Conservation (phyloP, 2,797 vertebrate species). For the Notoglanidium macrostoma region DNA sequence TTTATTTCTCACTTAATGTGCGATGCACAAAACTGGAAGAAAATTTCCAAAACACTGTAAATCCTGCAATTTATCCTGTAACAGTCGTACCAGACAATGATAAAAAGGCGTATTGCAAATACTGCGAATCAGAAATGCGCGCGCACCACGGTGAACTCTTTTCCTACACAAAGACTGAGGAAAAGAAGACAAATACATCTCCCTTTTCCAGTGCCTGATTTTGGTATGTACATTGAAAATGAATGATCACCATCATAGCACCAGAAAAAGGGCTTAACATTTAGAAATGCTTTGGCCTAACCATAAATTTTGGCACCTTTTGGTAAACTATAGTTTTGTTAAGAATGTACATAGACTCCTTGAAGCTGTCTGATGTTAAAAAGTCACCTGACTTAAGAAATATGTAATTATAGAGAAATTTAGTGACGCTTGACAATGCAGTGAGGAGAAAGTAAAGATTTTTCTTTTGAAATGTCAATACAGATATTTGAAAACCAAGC, state of each 20-base stretch:
- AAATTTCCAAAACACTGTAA: not conserved
- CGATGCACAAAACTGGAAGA: not conserved
- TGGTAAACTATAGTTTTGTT: not conserved
- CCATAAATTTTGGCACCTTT: not conserved
- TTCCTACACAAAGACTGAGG: not conserved
- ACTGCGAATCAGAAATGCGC: not conserved
- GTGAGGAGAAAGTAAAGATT: not conserved
- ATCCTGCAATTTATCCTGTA: not conserved
- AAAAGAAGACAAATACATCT: not conserved
- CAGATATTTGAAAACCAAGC: not conserved
- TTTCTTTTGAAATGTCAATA: not conserved
- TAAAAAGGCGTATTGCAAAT: not conserved
- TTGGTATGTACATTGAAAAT: not conserved
- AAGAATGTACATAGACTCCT: not conserved
- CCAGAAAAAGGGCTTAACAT: not conserved
- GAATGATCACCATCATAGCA: too few relatives aligned
- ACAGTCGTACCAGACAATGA: not conserved
- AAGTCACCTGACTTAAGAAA: not conserved
- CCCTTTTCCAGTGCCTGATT: not conserved
- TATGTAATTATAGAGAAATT: not conserved
- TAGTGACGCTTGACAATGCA: not conserved
- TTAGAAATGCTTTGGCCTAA: not conserved
- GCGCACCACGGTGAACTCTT: not conserved
- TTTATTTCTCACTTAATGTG: not conserved
- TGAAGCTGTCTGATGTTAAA: not conserved